Evolutionary conservation across 2,113 vertebrate species (phyloP).

Genomic region (Diphyllodes magnificus): DNA sequence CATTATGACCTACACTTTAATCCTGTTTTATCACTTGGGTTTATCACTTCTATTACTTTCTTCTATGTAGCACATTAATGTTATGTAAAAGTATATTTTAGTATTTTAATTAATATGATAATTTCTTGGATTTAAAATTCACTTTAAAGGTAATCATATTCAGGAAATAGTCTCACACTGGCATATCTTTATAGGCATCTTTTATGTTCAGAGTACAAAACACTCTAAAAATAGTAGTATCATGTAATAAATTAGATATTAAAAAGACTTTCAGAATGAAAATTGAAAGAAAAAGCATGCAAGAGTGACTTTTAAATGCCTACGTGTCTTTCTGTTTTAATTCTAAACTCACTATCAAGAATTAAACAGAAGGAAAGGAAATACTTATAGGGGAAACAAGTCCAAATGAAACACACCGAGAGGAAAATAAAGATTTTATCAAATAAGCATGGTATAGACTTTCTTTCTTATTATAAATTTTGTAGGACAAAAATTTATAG

Average conservation of each 20-base stretch:
- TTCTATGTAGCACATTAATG: neutral
- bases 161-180: neutral
- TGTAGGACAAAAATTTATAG: neutral
- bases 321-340: neutral
- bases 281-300: neutral
- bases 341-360: neutral
- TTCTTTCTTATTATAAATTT: neutral
- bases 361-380: neutral
- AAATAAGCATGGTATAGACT: neutral
- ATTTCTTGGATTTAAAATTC: neutral
- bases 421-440: neutral
- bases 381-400: neutral
- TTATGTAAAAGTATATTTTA: neutral
- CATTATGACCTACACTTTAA: neutral
- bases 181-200: neutral
- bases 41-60: neutral
- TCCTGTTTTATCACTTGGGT: neutral
- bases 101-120: neutral
- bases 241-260: neutral
- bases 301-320: neutral
- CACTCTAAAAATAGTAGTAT: neutral
- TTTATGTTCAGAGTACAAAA: neutral
- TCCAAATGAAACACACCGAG: neutral
- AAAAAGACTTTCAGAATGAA: neutral
- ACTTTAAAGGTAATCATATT: neutral